Base-by-base conservation (phyloP, 2,113 vertebrate genomes). In the Hystrix brachyura region DNA sequence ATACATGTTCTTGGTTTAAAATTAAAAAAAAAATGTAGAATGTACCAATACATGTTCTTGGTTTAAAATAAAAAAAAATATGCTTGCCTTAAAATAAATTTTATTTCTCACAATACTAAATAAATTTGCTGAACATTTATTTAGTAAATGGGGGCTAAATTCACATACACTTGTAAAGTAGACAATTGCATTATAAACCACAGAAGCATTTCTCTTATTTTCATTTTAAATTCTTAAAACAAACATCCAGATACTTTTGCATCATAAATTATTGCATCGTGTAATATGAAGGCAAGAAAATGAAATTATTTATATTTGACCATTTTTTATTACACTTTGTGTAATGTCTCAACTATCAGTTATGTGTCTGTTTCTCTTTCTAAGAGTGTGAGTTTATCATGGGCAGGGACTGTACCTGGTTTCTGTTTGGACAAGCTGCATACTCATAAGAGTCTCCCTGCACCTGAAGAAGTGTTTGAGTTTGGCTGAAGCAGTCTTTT, bases 181-280 rank as follows among this genome's bases (percentile, higher is more conserved):
- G 32, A 60, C 6, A 55, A 79, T 25, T 71, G 12, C 27, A 81
- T 57, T 71, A 64, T 86, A 7, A 86, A 62, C 80, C 62, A 86
- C 11, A 80, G 5, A 80, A 92, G 48, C 23, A 76, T 82, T 89
- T 85, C 9, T 83, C 65, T 90, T 62, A 69, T 48, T 93, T 94
- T 95, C 82, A 71, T 71, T 83, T 60, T 88, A 84, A 91, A 7
- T 84, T 87, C 32, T 34, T 90, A 90, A 87, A 80, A 48, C 48
- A 91, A 94, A 94, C 15, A 89, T 82, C 76, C 10, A 85, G 34
- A 94, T 83, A 17, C 15, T 76, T 71, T 32, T 87, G 53, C 15
- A 87, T 53, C 21, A 6, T 87, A 23, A 87, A 80, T 94, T 95
- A 81, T 91, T 80, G 60, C 3, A n/a, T 80, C 48, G 43, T 15